A percentile compares a stretch with the other conserved stretches of the same genome.
phyloP scores from a whole-genome alignment of 2,797 vertebrate genomes.

The Chelon auratus region DNA sequence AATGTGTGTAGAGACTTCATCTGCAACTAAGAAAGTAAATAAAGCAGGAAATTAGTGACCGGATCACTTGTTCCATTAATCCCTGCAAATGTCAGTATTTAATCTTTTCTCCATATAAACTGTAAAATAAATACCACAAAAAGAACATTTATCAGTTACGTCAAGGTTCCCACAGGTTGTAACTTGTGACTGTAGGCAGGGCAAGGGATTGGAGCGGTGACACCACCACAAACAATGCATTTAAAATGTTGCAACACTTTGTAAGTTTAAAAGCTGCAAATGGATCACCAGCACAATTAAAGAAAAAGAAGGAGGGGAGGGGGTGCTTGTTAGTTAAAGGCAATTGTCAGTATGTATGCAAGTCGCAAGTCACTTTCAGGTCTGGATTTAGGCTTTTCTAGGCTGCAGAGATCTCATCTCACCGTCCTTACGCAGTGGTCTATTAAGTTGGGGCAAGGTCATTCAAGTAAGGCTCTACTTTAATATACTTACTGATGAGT shows the following conservation, averaged over 20 bases:
- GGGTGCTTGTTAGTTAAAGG: background rate
- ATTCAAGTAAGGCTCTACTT: conserved; percentile 36
- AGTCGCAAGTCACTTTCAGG: conserved; percentile 25
- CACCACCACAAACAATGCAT: conserved; percentile 8
- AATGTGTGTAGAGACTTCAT: background rate
- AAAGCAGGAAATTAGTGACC: background rate
- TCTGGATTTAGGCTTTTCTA: conserved; percentile 44
- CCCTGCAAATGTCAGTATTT: no score
- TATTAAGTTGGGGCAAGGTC: conserved; percentile 31
- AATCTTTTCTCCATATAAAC: background rate
- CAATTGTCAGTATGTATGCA: conserved; percentile 1
- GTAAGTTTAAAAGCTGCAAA: conserved; percentile 7
- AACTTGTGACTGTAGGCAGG: conserved; percentile 8
- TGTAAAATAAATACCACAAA: background rate
- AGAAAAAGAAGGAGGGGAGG: background rate
- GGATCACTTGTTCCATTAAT: background rate
- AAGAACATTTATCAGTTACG: background rate
- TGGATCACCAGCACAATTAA: conserved; percentile 17
- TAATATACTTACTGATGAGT: conserved; percentile 40
- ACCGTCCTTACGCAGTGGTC: conserved; percentile 29
- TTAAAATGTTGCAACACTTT: conserved; percentile 25
- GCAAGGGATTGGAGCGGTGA: conserved; percentile 15
- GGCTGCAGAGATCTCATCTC: conserved; percentile 34
- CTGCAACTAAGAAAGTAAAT: background rate
- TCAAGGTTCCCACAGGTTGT: background rate